Conservation (phyloP, 1,140 invertebrate genomes). For the Tribolium castaneum region DNA sequence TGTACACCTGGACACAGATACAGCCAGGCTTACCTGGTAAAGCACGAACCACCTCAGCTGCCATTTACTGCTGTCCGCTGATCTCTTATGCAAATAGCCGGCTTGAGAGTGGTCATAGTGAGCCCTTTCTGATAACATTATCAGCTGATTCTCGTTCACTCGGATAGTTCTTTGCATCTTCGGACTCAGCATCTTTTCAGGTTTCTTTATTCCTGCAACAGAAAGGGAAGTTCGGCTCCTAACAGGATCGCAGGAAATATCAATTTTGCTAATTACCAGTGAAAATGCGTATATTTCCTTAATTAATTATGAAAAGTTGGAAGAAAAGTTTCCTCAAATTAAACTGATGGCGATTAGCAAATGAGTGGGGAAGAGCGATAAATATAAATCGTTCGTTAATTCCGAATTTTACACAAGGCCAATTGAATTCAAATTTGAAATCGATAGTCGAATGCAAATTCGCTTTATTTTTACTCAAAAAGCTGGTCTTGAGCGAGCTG, state of each 20-base stretch:
- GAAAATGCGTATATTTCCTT: not conserved
- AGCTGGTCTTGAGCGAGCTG: not conserved
- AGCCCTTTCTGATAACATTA: constrained; percentile 87
- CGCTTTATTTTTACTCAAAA: not conserved
- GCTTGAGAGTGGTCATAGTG: constrained; percentile 79
- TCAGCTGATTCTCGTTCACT: constrained; percentile 83
- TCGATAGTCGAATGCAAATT: not conserved
- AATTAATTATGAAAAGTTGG: constrained; percentile 16
- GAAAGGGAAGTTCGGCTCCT: not conserved
- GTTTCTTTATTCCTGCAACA: constrained; percentile 42
- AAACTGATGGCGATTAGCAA: constrained; percentile 12
- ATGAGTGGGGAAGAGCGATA: not conserved
- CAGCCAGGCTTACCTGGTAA: constrained; percentile 77
- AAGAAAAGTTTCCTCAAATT: not conserved
- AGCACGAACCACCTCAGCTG: constrained; percentile 90
- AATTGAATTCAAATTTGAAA: constrained; percentile 17
- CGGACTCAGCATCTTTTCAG: constrained; percentile 75
- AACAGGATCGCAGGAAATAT: not conserved
- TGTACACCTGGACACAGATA: not conserved
- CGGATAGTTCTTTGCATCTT: constrained; percentile 87
- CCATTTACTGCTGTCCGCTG: constrained; percentile 89
- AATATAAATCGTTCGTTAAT: not conserved
- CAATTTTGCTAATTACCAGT: constrained; percentile 1
- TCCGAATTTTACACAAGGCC: not conserved
- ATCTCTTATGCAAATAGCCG: constrained; percentile 88